phyloP scores from a whole-genome alignment of 2,797 vertebrate genomes.

The Eupleurogrammus muticus region DNA sequence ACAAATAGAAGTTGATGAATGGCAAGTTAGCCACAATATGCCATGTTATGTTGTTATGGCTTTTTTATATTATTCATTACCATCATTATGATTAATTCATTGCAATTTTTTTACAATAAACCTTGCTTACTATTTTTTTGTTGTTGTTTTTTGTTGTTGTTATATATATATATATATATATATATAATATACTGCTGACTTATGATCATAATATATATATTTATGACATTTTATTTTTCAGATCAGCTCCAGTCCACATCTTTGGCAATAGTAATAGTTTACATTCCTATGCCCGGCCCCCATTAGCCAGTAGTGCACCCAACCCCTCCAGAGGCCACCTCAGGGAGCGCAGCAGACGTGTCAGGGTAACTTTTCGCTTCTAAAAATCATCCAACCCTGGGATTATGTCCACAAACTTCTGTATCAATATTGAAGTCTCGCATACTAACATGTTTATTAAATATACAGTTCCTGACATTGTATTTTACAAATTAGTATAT shows the following conservation, averaged over 20 bases:
- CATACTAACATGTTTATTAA: not conserved
- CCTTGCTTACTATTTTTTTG: not conserved
- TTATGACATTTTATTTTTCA: conserved; percentile 62
- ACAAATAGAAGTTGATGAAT: not conserved
- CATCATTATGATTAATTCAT: not conserved
- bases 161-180: too few relatives aligned
- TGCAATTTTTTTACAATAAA: not conserved
- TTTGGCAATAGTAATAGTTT: conserved; percentile 99
- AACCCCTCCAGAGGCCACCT: conserved; percentile 89
- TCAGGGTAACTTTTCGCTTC: conserved; percentile 76
- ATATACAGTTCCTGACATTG: not conserved
- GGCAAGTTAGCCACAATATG: too few relatives aligned
- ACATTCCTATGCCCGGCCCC: conserved; percentile 99
- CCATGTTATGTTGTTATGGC: too few relatives aligned
- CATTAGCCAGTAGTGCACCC: conserved; percentile 91
- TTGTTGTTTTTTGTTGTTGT: not conserved
- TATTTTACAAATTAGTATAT: not conserved
- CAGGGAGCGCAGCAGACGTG: conserved; percentile 88
- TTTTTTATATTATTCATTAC: too few relatives aligned
- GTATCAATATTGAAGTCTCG: too few relatives aligned
- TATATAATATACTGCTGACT: not conserved
- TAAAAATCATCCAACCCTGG: conserved; percentile 1
- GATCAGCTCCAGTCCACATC: conserved; percentile 98
- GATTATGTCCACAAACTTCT: conserved; percentile 1
- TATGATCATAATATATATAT: conserved; percentile 7